phyloP scores from a whole-genome alignment of 2,888 invertebrate genomes.

The Gandaritis pyraliata region DNA sequence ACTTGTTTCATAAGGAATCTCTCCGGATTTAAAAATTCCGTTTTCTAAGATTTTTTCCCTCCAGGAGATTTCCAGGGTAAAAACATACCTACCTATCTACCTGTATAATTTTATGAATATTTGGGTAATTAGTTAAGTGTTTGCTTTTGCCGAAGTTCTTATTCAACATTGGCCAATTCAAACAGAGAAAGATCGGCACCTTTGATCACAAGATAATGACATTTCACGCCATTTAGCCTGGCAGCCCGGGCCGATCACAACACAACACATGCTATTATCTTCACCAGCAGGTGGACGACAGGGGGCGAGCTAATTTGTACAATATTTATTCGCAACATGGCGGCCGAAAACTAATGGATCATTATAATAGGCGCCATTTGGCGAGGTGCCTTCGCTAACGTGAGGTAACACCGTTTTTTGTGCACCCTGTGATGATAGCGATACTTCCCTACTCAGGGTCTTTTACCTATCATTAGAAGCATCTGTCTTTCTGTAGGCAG shows the following conservation, averaged over 20 bases:
- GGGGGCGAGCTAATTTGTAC: constrained; percentile 76
- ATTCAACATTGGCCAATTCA: constrained; percentile 20
- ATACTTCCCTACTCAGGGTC: constrained; percentile 29
- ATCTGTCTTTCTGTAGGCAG: background rate
- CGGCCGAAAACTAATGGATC: constrained; percentile 69
- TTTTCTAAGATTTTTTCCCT: no score
- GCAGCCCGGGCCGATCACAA: constrained; percentile 47
- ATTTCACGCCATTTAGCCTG: constrained; percentile 64
- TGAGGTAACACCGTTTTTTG: constrained; percentile 48
- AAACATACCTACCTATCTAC: no score
- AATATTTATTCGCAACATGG: constrained; percentile 81
- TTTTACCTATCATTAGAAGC: constrained; percentile 6
- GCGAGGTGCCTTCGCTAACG: constrained; percentile 71
- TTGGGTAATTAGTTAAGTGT: no score
- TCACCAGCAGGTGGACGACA: constrained; percentile 67
- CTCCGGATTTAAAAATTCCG: no score
- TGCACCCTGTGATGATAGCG: constrained; percentile 29
- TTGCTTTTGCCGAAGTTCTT: no score
- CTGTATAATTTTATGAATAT: no score
- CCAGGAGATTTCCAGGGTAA: no score
- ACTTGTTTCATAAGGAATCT: no score
- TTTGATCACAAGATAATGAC: constrained; percentile 62
- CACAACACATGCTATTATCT: constrained; percentile 65
- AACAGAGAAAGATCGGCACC: constrained; percentile 45
- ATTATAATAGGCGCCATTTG: constrained; percentile 73